phyloP scores from a whole-genome alignment of 2,888 invertebrate species.

The Polymixis flavicincta region DNA sequence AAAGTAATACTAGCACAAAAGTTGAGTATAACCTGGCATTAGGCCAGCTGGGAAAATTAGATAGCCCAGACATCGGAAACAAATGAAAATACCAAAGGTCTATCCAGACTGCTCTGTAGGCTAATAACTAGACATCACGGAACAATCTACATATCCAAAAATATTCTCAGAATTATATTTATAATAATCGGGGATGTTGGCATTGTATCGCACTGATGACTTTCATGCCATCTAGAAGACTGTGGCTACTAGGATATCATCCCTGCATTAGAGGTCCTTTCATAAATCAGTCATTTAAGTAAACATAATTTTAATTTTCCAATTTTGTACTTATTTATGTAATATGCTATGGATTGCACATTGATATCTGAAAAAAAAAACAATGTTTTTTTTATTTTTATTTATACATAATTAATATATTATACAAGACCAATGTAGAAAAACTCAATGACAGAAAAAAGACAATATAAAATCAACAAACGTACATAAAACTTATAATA shows the following conservation, averaged over 20 bases:
- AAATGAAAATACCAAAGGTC: background rate
- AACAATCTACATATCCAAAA: background rate
- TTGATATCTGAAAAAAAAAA: too few relatives aligned
- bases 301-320: too few relatives aligned
- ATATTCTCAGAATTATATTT: background rate
- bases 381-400: too few relatives aligned
- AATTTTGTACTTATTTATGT: too few relatives aligned
- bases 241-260: too few relatives aligned
- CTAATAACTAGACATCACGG: background rate
- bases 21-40: background rate
- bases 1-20: background rate
- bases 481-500: slow-evolving; percentile 10
- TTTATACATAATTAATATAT: background rate
- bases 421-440: background rate
- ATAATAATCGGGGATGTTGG: too few relatives aligned
- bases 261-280: too few relatives aligned
- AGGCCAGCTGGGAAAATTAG: background rate
- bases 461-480: background rate
- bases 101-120: background rate
- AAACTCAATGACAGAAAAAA: background rate
- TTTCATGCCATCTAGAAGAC: too few relatives aligned
- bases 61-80: background rate
- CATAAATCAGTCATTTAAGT: too few relatives aligned
- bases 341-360: too few relatives aligned
- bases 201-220: too few relatives aligned